A percentile compares a stretch with the other conserved stretches of the same genome.
Evolutionary conservation across 2,113 vertebrate genomes (phyloP).

Genomic region (Neoarius graeffei): DNA sequence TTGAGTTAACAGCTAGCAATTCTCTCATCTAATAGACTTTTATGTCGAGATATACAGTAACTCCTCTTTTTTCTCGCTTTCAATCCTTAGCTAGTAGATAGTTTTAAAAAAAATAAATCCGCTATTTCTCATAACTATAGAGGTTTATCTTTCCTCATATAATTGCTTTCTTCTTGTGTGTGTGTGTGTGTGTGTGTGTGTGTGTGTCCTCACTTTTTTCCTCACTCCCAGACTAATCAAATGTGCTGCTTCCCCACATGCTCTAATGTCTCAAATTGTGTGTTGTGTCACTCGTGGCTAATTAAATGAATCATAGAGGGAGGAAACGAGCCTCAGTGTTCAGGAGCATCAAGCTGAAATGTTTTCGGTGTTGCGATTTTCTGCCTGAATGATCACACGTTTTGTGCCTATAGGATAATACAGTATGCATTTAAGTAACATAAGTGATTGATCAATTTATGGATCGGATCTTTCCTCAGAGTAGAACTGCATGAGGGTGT

Average conservation of each 20-base stretch:
- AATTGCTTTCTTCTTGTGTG: slow-evolving; percentile 33
- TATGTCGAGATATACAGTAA: background rate
- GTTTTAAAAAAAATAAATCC: background rate
- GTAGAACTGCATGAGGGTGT: slow-evolving; percentile 29
- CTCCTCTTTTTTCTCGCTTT: background rate
- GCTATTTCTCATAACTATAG: background rate
- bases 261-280: slow-evolving; percentile 26
- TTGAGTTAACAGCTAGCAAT: slow-evolving; percentile 2
- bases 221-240: slow-evolving; percentile 16
- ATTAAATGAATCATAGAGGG: slow-evolving; percentile 36
- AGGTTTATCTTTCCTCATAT: slow-evolving; percentile 28
- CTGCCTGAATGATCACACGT: slow-evolving; percentile 37
- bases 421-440: slow-evolving; percentile 29
- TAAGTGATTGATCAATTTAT: slow-evolving; percentile 48
- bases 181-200: background rate
- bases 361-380: slow-evolving; percentile 42
- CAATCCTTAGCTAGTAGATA: background rate
- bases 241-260: slow-evolving; percentile 5
- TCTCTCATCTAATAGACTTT: background rate
- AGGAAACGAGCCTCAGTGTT: slow-evolving; percentile 28
- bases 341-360: background rate
- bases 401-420: slow-evolving; percentile 21
- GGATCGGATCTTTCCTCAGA: slow-evolving; percentile 42
- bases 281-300: slow-evolving; percentile 30
- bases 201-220: background rate